phyloP scores from a whole-genome alignment of 1,140 invertebrate genomes.

The Zaprionus taronus region DNA sequence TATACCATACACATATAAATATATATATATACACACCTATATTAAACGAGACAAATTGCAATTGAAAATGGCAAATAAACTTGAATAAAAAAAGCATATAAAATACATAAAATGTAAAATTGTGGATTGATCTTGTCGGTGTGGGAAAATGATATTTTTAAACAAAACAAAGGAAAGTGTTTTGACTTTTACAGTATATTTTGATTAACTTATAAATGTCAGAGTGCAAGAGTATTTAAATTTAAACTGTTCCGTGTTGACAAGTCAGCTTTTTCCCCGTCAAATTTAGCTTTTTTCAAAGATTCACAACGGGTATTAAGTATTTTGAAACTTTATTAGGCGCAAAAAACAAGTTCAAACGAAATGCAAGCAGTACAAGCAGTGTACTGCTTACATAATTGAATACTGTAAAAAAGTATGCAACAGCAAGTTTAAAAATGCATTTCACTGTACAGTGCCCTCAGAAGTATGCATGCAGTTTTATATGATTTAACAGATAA shows the following conservation, averaged over 20 bases:
- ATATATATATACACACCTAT: conserved; percentile 29
- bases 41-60: conserved; percentile 51
- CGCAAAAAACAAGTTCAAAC: too few relatives aligned
- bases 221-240: background rate
- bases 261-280: too few relatives aligned
- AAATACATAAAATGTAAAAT: background rate
- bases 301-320: too few relatives aligned
- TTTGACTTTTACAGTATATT: background rate
- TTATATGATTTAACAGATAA: too few relatives aligned
- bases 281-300: too few relatives aligned
- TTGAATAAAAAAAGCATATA: conserved; percentile 47
- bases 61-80: conserved; percentile 44
- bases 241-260: background rate
- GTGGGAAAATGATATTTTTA: background rate
- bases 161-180: background rate
- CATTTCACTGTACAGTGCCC: too few relatives aligned
- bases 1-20: conserved; percentile 10
- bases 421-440: too few relatives aligned
- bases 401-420: too few relatives aligned
- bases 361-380: too few relatives aligned
- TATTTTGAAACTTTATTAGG: too few relatives aligned
- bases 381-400: too few relatives aligned
- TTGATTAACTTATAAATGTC: background rate
- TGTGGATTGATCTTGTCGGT: background rate
- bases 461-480: too few relatives aligned